phyloP scores from a whole-genome alignment of 2,888 invertebrate genomes.

The Nasonovia ribisnigri region DNA sequence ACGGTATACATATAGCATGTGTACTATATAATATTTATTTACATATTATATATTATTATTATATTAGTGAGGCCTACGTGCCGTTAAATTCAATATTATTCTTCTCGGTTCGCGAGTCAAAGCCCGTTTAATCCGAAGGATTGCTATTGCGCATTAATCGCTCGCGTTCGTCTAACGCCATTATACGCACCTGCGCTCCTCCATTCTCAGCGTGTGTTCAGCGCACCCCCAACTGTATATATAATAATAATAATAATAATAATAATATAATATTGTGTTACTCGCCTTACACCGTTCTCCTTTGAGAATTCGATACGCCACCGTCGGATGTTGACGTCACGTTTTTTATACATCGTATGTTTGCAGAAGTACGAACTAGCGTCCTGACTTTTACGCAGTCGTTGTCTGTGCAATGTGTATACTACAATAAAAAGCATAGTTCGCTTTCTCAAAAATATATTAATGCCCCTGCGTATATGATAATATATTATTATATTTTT shows the following conservation, averaged over 20 bases:
- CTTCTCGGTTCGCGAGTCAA: conserved; percentile 21
- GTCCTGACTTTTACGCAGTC: neutral
- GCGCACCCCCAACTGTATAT: neutral
- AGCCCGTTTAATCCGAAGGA: conserved; percentile 33
- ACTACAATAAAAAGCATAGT: neutral
- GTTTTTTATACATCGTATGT: neutral
- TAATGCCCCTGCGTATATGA: neutral
- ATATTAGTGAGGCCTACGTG: neutral
- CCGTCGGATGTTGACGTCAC: neutral
- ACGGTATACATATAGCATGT: neutral
- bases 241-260: neutral
- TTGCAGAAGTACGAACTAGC: neutral
- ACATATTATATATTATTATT: neutral
- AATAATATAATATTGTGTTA: neutral
- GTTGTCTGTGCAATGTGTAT: neutral
- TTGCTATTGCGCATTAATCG: conserved; percentile 38
- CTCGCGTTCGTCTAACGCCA: neutral
- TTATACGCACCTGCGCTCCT: neutral
- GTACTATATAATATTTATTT: neutral
- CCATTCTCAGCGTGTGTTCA: neutral
- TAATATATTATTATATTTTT: neutral
- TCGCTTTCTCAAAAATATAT: neutral
- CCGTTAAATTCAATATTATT: conserved; percentile 50
- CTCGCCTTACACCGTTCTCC: neutral
- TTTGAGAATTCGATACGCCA: neutral